Percentiles rank a stretch among this genome's conserved stretches.
Evolutionary conservation across 30 jellyfish, hydroid and myxozoan genomes (phyloP).

Genomic region (Rhopilema esculentum): DNA sequence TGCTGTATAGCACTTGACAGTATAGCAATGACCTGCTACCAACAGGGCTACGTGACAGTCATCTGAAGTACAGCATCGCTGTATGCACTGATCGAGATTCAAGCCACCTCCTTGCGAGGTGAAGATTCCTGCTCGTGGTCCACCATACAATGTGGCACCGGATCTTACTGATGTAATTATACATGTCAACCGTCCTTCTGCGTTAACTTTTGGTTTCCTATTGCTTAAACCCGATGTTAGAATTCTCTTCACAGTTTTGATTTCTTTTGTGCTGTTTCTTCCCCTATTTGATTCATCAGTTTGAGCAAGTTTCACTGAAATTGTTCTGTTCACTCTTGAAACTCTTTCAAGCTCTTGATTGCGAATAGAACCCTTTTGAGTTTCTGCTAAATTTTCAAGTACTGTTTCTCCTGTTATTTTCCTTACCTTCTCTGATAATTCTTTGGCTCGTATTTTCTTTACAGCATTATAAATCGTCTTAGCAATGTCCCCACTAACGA

Average conservation of each 20-base stretch:
- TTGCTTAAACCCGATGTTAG: neutral
- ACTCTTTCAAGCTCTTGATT: too few species aligned
- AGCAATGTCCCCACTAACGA: constrained; percentile 28
- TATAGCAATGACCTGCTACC: constrained; percentile 81
- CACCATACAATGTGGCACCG: constrained; percentile 89
- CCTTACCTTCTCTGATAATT: constrained; percentile 30
- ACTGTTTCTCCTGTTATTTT: constrained; percentile 6
- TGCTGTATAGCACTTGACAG: constrained; percentile 74
- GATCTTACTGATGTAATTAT: constrained; percentile 46
- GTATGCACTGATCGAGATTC: constrained; percentile 67
- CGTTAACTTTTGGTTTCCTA: constrained; percentile 1
- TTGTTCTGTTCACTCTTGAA: neutral
- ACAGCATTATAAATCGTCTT: constrained; percentile 51
- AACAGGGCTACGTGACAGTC: constrained; percentile 84
- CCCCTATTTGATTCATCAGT: too few species aligned
- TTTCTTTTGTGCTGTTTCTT: neutral
- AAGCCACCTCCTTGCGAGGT: constrained; percentile 56
- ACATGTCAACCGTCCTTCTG: constrained; percentile 72
- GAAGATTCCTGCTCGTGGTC: constrained; percentile 89
- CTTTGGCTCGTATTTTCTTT: constrained; percentile 24
- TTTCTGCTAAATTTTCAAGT: neutral
- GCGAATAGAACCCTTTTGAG: too few species aligned
- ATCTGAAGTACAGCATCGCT: constrained; percentile 81
- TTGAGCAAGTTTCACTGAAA: neutral
- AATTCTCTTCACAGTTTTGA: neutral